These are phyloP conservation scores for Axis porcinus DNA, from an alignment of 2,113 vertebrate genomes.

Conservation along the genomic window DNA sequence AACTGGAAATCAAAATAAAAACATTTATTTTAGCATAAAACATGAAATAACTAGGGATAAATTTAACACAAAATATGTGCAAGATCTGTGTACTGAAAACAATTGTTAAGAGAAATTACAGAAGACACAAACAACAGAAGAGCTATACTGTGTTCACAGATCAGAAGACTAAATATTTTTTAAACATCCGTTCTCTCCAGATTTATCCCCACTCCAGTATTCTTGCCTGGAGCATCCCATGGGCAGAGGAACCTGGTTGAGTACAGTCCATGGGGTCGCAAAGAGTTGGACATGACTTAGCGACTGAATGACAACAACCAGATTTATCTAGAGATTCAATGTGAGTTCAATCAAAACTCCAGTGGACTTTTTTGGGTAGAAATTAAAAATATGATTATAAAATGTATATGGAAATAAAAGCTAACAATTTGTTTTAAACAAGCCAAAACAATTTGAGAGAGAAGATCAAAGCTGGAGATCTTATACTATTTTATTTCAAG, in stretches of 20 bases:
- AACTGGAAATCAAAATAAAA: neutral
- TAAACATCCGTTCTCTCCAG: neutral
- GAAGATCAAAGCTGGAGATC: neutral
- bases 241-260: no score
- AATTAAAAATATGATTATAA: neutral
- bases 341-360: neutral
- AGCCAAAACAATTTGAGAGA: conserved; percentile 11
- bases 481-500: neutral
- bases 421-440: neutral
- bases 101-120: neutral
- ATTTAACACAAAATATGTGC: neutral
- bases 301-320: neutral
- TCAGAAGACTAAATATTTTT: neutral
- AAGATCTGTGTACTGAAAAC: neutral
- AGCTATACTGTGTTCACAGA: neutral
- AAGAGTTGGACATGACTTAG: no score
- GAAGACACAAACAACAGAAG: neutral
- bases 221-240: no score
- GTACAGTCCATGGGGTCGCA: no score
- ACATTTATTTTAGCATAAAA: neutral
- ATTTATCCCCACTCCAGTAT: neutral
- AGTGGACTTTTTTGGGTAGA: neutral
- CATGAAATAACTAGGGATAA: neutral
- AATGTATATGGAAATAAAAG: neutral
- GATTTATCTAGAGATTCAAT: neutral